These are phyloP conservation scores for Mamestra configurata DNA, from an alignment of 1,140 invertebrate species.

Conservation along the genomic window DNA sequence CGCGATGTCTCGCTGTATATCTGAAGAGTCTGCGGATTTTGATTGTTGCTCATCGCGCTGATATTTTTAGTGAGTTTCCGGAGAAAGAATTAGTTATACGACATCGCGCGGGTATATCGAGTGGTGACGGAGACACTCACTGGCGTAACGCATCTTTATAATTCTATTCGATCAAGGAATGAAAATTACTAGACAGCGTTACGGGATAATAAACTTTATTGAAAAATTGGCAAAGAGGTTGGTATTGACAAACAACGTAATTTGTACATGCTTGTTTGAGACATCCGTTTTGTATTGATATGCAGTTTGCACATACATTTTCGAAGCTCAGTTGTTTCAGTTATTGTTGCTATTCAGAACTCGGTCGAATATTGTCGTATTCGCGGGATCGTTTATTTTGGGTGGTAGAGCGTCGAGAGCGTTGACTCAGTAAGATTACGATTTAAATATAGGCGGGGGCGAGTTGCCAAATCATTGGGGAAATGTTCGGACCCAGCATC, in stretches of 20 bases:
- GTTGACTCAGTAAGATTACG: slow-evolving; percentile 87
- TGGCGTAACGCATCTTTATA: not conserved
- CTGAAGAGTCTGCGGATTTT: slow-evolving; percentile 45
- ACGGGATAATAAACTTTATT: not conserved
- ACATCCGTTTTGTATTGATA: not conserved
- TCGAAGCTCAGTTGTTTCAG: slow-evolving; percentile 19
- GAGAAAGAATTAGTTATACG: slow-evolving; percentile 33
- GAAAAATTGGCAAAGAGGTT: not conserved
- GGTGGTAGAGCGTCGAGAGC: slow-evolving; percentile 80
- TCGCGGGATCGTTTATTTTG: slow-evolving; percentile 79
- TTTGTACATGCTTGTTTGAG: not conserved
- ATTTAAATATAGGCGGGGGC: slow-evolving; percentile 86
- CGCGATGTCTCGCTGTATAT: slow-evolving; percentile 31
- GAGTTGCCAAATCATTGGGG: slow-evolving; percentile 85
- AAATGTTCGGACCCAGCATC: slow-evolving; percentile 72
- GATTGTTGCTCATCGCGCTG: slow-evolving; percentile 43
- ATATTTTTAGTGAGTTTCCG: slow-evolving; percentile 46
- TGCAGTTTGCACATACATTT: slow-evolving; percentile 32
- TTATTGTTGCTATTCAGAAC: slow-evolving; percentile 71
- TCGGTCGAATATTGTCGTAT: slow-evolving; percentile 75
- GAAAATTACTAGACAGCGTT: not conserved
- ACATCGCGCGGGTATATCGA: slow-evolving; percentile 13
- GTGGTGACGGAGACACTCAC: not conserved
- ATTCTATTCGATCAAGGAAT: not conserved
- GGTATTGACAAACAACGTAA: not conserved